Base-by-base conservation (phyloP, 2,888 invertebrate genomes). In the Plemyria rubiginata region DNA sequence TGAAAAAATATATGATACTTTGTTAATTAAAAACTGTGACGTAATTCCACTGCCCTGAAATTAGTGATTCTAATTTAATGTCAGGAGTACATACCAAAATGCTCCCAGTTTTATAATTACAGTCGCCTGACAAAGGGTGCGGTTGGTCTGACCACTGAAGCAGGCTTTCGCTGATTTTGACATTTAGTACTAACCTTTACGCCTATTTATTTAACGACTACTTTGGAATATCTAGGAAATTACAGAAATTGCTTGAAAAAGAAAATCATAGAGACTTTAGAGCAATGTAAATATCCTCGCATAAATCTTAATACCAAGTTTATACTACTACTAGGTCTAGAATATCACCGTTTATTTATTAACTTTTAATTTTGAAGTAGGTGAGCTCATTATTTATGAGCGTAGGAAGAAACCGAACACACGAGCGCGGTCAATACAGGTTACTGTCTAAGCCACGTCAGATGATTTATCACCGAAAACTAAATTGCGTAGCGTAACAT, bases 11-110 rank as follows among this genome's bases (percentile, higher is more conserved):
- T 11, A 11, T 32, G 2, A 32, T 32, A 8, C 22, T 9, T 16
- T 43, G 45, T 55, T 51, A 60, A 54, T 66, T 59, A 51, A 62
- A 65, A 59, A 49, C 56, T 58, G 68, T 62, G 56, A 63, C 55
- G 50, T 54, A 55, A 67, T 62, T 70, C 60, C 58, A 56, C 45
- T 40, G 54, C 41, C 54, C 56, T 57, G 65, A 48, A 66, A 68
- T 67, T 71, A 73, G 74, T 70, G 64, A 64, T 72, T 70, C 68
- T 75, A 74, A 74, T 78, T 77, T 74, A 75, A 74, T 70, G 72
- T 59, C 36, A 3, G 60, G 66, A 67, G 45, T 51, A 54, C 54
- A 50, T 69, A 51, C 40, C 32, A 51, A 38, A 63, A 51, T 46
- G 60, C 38, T 48, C 65, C 62, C 66, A 72, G 72, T 72, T 70